Percentiles rank a stretch among this genome's conserved stretches.
Evolutionary conservation across 2,113 vertebrate genomes (phyloP).

Genomic region (Phyllostomus discolor): DNA sequence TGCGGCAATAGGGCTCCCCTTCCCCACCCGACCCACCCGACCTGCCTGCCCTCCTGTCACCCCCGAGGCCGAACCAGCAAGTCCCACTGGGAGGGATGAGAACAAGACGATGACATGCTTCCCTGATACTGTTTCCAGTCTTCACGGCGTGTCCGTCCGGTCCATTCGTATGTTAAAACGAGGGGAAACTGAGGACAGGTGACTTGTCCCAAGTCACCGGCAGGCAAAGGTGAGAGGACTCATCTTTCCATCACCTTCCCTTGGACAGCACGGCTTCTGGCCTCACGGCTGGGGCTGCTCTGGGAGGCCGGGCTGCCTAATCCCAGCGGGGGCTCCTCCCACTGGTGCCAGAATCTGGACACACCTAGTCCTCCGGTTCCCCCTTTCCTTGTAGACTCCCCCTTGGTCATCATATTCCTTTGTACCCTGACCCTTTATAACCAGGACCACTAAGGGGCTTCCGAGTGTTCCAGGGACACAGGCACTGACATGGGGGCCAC

Average conservation of each 20-base stretch:
- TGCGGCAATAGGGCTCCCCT: fast-evolving
- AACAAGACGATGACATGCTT: neutral
- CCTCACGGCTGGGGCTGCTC: neutral
- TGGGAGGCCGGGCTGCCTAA: neutral
- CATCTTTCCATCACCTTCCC: neutral
- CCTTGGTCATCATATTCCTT: neutral
- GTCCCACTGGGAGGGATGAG: neutral
- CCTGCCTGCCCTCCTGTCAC: fast-evolving
- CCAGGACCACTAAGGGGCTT: neutral
- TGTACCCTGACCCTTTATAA: neutral
- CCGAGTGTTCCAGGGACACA: neutral
- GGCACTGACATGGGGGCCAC: neutral
- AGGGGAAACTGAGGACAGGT: neutral
- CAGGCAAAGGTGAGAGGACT: neutral
- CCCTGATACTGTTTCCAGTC: neutral
- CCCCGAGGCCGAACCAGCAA: neutral
- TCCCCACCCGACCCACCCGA: neutral
- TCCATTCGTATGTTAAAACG: neutral
- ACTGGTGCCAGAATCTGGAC: neutral
- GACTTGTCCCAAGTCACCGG: neutral
- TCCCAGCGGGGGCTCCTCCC: neutral
- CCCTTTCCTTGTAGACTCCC: neutral
- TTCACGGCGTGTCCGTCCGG: neutral
- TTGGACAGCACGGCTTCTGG: fast-evolving
- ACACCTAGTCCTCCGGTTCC: neutral